phyloP scores from a whole-genome alignment of 1,140 invertebrate species.

The Eurosta solidaginis region DNA sequence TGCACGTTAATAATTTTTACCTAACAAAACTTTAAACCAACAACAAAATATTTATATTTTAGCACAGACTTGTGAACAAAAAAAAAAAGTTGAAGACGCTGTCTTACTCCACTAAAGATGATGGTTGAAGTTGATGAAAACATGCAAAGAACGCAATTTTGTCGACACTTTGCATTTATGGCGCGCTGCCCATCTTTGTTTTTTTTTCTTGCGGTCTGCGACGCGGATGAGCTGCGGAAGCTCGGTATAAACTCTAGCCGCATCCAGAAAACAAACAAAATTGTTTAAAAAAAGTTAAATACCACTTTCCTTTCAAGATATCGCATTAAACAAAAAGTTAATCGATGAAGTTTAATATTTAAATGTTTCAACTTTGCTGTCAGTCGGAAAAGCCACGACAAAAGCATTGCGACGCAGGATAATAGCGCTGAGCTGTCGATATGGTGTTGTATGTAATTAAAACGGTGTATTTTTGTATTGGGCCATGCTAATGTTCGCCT shows the following conservation, averaged over 20 bases:
- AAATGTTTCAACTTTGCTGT: neutral
- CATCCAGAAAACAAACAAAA: neutral
- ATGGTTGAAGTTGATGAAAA: too few relatives aligned
- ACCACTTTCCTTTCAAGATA: neutral
- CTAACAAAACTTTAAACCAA: too few relatives aligned
- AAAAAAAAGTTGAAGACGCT: too few relatives aligned
- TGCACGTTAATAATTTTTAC: conserved; percentile 28
- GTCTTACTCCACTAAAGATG: too few relatives aligned
- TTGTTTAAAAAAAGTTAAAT: neutral
- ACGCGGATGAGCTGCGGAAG: too few relatives aligned
- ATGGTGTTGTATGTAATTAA: neutral
- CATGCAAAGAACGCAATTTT: too few relatives aligned
- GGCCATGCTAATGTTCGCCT: neutral
- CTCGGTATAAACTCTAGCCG: too few relatives aligned
- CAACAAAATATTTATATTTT: too few relatives aligned
- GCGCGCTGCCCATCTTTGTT: too few relatives aligned
- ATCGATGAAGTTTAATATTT: conserved; percentile 32
- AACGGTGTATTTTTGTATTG: neutral
- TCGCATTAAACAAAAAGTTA: conserved; percentile 23
- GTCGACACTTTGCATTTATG: too few relatives aligned
- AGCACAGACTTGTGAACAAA: too few relatives aligned
- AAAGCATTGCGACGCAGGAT: neutral
- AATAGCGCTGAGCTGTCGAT: neutral
- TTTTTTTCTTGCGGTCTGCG: too few relatives aligned
- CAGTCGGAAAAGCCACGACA: neutral